phyloP scores from a whole-genome alignment of 2,888 invertebrate genomes.

The Theretra japonica region DNA sequence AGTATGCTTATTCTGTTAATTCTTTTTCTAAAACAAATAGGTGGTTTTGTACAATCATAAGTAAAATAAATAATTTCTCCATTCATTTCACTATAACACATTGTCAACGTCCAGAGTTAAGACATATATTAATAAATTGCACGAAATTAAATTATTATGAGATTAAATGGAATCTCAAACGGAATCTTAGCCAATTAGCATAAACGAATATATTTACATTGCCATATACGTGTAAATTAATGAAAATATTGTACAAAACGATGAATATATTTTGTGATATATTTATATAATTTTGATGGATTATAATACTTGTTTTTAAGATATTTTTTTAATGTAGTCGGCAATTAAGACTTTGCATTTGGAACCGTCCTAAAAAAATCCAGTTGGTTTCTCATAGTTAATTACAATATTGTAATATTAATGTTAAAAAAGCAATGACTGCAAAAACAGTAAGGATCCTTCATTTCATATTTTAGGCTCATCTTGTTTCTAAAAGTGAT shows the following conservation, averaged over 20 bases:
- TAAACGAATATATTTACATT: constrained; percentile 40
- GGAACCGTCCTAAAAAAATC: background rate
- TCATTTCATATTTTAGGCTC: no score
- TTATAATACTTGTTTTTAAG: constrained; percentile 6
- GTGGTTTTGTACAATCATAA: background rate
- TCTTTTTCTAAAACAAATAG: no score
- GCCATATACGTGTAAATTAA: constrained; percentile 59
- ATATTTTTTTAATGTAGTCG: background rate
- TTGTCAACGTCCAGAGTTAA: constrained; percentile 66
- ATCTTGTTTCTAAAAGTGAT: no score
- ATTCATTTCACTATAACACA: constrained; percentile 52
- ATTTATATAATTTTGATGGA: background rate
- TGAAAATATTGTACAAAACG: constrained; percentile 59
- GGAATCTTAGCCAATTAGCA: constrained; percentile 57
- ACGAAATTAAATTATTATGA: constrained; percentile 28
- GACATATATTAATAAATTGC: constrained; percentile 4
- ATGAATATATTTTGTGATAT: constrained; percentile 25
- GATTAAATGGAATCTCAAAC: constrained; percentile 48
- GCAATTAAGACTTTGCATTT: background rate
- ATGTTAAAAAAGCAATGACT: background rate
- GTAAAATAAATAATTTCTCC: constrained; percentile 38
- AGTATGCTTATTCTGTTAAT: no score
- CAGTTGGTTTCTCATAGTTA: background rate
- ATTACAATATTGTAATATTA: background rate
- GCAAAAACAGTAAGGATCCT: no score